Evolutionary conservation across 2,888 invertebrate genomes (phyloP).

Genomic region (Trissolcus japonicus): DNA sequence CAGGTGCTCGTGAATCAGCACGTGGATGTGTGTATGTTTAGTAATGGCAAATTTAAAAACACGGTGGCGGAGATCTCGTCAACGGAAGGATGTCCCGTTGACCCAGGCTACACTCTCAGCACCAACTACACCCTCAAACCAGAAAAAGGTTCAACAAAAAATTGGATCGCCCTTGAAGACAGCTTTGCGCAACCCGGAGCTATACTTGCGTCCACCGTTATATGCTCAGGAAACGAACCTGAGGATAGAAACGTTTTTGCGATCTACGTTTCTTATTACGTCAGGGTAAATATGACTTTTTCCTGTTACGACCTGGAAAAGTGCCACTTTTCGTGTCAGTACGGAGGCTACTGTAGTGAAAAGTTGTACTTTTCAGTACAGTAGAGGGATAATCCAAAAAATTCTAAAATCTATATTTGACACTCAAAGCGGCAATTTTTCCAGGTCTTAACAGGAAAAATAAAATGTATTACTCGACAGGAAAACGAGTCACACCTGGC

Average conservation of each 20-base stretch:
- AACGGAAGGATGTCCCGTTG: constrained; percentile 81
- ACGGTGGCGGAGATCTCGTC: constrained; percentile 85
- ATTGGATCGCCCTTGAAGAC: constrained; percentile 94
- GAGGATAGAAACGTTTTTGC: constrained; percentile 92
- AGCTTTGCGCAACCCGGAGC: constrained; percentile 79
- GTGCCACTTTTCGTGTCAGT: too few species aligned
- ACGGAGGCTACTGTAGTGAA: too few species aligned
- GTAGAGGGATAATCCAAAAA: too few species aligned
- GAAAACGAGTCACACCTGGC: too few species aligned
- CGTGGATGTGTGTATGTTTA: constrained; percentile 96
- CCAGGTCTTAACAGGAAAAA: too few species aligned
- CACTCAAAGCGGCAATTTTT: too few species aligned
- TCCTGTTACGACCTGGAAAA: too few species aligned
- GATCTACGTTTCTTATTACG: constrained; percentile 93
- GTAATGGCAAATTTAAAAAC: constrained; percentile 95
- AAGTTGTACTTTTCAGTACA: too few species aligned
- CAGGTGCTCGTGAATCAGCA: constrained; percentile 91
- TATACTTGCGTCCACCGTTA: constrained; percentile 79
- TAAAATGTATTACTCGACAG: too few species aligned
- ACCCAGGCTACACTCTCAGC: constrained; percentile 81
- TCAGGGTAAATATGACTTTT: constrained; percentile 79
- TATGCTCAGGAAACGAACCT: constrained; percentile 77
- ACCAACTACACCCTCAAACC: constrained; percentile 84
- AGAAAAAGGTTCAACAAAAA: constrained; percentile 87
- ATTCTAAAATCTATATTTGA: too few species aligned